Base-by-base conservation (phyloP, 2,113 vertebrate species). In the Eidolon helvum region DNA sequence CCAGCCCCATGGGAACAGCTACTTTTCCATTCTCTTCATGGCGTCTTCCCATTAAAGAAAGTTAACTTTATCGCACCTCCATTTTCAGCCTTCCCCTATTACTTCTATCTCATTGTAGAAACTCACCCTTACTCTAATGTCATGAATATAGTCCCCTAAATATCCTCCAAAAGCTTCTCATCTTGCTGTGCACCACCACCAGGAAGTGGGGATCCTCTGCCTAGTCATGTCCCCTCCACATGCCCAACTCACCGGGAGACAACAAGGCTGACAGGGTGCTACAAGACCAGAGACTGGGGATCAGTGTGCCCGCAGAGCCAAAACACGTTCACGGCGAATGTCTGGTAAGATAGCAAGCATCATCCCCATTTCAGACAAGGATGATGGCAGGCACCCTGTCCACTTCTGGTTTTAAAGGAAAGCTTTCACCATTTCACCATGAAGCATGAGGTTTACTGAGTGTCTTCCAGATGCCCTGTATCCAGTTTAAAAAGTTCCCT, bases 261-360 rank as follows among this genome's bases (percentile, higher is more conserved):
- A 1, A 33, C 0, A 12, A 35, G 69, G 28, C 8, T 8, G 66
- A 7, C 0, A 2, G 35, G 75, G 11, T 2, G 2, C 57, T 12
- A 12, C 26, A 43, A 28, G 55, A 12, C 35, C 10, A 57, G 55
- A 96, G 24, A 38, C 33, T 5, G 19, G 30, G 48, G 63, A 53
- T 14, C n/a, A 26, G 45, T 0, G 1, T 16, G 6, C 69, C 30
- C 10, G 8, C 2, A 26, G 48, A 43, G 48, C 79, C 68, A 40
- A 74, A 40, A 6, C 7, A 2, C 0, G 8, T 21, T 2, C 15
- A 48, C 22, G 22, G 1, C 16, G 5, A 72, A 15, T 22, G 28
- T 59, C 66, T 43, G 10, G n/a, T 45, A 50, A 65, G 53, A 59
- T 19, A 69, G 66, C 4, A 5, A 59, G 61, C 45, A 38, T 19